phyloP scores from a whole-genome alignment of 2,888 invertebrate species.

The Dermolepida albohirtum region DNA sequence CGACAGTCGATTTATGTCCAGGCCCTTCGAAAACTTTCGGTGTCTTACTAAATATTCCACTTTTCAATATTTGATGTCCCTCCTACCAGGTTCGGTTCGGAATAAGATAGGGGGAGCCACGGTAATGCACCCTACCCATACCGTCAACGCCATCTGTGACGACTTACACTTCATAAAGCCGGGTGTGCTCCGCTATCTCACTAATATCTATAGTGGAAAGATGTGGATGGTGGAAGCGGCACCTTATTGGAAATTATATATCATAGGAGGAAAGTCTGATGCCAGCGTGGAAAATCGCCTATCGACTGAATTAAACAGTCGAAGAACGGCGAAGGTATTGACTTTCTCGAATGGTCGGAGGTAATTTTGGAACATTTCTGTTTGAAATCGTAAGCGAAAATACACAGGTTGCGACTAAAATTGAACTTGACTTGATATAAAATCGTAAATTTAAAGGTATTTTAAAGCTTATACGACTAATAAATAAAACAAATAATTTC shows the following conservation, averaged over 20 bases:
- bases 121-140: constrained; percentile 46
- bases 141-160: constrained; percentile 64
- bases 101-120: constrained; percentile 31
- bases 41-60: constrained; percentile 58
- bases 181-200: constrained; percentile 49
- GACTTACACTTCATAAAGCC: constrained; percentile 64
- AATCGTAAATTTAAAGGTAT: too few relatives aligned
- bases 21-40: constrained; percentile 52
- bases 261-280: constrained; percentile 44
- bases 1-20: constrained; percentile 52
- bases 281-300: constrained; percentile 26
- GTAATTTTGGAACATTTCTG: constrained; percentile 15
- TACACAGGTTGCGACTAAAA: constrained; percentile 10
- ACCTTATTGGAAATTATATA: constrained; percentile 55
- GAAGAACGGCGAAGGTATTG: constrained; percentile 34
- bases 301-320: constrained; percentile 51
- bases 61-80: constrained; percentile 64
- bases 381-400: background rate
- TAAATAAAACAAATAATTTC: too few relatives aligned
- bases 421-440: background rate
- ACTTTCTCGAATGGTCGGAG: constrained; percentile 17
- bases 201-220: constrained; percentile 53
- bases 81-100: constrained; percentile 22
- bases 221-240: constrained; percentile 51
- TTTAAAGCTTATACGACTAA: too few relatives aligned